Percentiles rank a stretch among this genome's conserved stretches.
Evolutionary conservation across 92 coral and sea anemone genomes (phyloP).

Genomic region (Bergia puertoricense): DNA sequence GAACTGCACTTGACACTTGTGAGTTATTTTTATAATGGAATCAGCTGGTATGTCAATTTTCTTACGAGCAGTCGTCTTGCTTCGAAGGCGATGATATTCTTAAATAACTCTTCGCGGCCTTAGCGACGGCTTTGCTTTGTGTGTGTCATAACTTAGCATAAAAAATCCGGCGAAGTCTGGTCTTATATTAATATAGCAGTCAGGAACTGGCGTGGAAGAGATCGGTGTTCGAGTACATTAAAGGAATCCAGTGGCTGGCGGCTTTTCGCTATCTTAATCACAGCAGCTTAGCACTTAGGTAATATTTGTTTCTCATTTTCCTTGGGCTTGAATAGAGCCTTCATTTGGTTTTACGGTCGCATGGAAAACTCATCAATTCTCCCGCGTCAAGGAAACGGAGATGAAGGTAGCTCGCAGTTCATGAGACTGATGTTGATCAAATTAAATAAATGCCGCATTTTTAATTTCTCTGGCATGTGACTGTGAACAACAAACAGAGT

Average conservation of each 20-base stretch:
- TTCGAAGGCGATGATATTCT: not conserved
- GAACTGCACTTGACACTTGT: not conserved
- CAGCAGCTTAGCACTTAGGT: not conserved
- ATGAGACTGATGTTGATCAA: slow-evolving; percentile 23
- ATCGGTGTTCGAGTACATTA: not conserved
- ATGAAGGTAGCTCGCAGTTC: slow-evolving; percentile 8
- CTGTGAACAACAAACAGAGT: slow-evolving; percentile 1
- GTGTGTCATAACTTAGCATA: slow-evolving; percentile 2
- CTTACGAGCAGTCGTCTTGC: not conserved
- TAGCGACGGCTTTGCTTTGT: slow-evolving; percentile 1
- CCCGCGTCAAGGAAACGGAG: slow-evolving; percentile 35
- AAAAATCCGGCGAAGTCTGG: not conserved
- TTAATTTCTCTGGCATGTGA: slow-evolving; percentile 42
- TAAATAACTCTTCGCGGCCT: not conserved
- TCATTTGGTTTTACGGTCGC: slow-evolving; percentile 5
- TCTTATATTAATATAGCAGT: not conserved
- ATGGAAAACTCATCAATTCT: slow-evolving; percentile 44
- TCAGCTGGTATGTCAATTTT: slow-evolving; percentile 10
- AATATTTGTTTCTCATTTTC: slow-evolving; percentile 29
- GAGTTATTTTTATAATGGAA: not conserved
- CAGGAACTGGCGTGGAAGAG: slow-evolving; percentile 17
- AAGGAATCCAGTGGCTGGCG: slow-evolving; percentile 16
- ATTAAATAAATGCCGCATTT: slow-evolving; percentile 41
- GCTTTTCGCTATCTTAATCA: slow-evolving; percentile 20
- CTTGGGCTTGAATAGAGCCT: slow-evolving; percentile 17